Base-by-base conservation (phyloP, 2,888 invertebrate genomes). In the Itoplectis maculator region DNA sequence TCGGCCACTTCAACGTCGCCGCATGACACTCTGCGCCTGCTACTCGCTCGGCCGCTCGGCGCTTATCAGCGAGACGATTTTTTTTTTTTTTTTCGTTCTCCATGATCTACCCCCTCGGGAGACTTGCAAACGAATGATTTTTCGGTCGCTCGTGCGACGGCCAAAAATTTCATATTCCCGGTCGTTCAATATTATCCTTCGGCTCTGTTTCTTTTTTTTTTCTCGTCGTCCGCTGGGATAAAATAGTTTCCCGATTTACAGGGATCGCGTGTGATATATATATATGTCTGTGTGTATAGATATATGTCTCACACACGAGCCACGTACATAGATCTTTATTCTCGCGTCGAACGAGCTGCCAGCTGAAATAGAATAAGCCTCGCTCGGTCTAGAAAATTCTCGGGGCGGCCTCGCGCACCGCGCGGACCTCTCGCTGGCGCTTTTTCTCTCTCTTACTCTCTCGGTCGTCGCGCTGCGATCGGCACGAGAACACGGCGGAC, bases 391-490 rank as follows among this genome's bases (percentile, higher is more conserved):
- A 49, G 61, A 61, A n/a, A n/a, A 74, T 74, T 74, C 68, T 29
- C 63, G 29, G 29, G 29, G 29, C 29, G 42, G 75, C 35, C n/a
- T 69, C 45, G 56, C 37, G 37, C 35, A 59, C 37, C 59, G 11
- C 59, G 23, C 35, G 8, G 59, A n/a, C 7, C 23, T 13, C 13
- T 35, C n/a, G 20, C 23, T n/a, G 54, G 23, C 23, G 51, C n/a
- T n/a, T n/a, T 42, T 42, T 42, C 13, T 42, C 13, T 42, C 13
- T 42, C 13, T n/a, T n/a, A n/a, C n/a, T 42, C 13, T 47, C n/a
- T 81, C 78, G 61, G 70, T 78, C 78, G 81, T 68, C 51, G 82
- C 82, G 88, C 29, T 86, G 87, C 85, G 85, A 86, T 89, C 68
- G 40, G 78, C n/a, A n/a, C n/a, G 51, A 72, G 78, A 89, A 89